These are phyloP conservation scores for Paramuricea clavata DNA, from an alignment of 92 coral and sea anemone genomes.

Conservation along the genomic window DNA sequence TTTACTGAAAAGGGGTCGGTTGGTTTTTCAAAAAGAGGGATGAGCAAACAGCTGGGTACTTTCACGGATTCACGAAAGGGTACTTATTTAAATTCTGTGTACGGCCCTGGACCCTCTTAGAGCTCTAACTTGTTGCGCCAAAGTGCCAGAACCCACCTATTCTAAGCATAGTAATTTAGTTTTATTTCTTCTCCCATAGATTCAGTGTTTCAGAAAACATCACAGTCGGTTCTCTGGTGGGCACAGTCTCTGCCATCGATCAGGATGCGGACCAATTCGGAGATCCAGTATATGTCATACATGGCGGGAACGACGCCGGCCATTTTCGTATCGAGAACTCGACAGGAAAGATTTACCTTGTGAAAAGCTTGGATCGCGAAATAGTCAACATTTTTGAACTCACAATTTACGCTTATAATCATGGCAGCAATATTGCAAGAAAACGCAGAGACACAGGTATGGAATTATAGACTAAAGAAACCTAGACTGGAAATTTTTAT, in stretches of 20 bases:
- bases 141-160: too few relatives aligned
- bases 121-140: too few relatives aligned
- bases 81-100: too few relatives aligned
- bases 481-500: neutral
- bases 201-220: conserved; percentile 73
- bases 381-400: conserved; percentile 13
- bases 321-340: conserved; percentile 40
- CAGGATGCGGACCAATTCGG: conserved; percentile 70
- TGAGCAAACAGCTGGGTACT: too few relatives aligned
- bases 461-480: too few relatives aligned
- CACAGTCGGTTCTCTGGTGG: conserved; percentile 77
- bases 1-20: too few relatives aligned
- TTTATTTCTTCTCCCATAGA: conserved; percentile 46
- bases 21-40: too few relatives aligned
- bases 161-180: too few relatives aligned
- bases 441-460: conserved; percentile 29
- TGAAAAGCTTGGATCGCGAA: conserved; percentile 41
- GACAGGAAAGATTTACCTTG: conserved; percentile 31
- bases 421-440: conserved; percentile 32
- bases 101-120: too few relatives aligned
- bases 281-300: conserved; percentile 63
- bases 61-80: too few relatives aligned
- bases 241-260: conserved; percentile 78
- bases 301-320: conserved; percentile 82
- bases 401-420: conserved; percentile 31